These are phyloP conservation scores for Sylvia atricapilla DNA, from an alignment of 2,113 vertebrate genomes.

Conservation along the genomic window DNA sequence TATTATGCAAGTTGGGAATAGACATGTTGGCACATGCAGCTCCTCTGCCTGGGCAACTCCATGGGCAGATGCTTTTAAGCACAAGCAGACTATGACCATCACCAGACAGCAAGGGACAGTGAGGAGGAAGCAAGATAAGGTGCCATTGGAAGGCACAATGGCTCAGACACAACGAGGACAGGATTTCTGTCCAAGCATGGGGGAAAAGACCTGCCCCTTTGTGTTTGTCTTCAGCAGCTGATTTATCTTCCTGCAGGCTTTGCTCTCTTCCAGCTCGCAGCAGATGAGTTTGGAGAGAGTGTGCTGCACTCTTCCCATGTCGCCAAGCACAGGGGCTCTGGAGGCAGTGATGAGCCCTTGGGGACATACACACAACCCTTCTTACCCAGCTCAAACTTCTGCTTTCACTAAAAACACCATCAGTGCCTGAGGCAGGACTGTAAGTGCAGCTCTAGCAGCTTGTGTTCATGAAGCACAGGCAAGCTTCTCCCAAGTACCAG, in stretches of 20 bases:
- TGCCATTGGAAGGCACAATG: neutral
- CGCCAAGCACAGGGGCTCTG: neutral
- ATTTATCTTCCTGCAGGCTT: constrained; percentile 14
- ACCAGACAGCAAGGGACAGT: neutral
- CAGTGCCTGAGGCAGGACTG: neutral
- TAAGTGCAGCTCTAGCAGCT: neutral
- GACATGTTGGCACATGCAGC: neutral
- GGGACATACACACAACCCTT: neutral
- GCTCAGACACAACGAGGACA: neutral
- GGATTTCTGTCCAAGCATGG: neutral
- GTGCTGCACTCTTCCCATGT: neutral
- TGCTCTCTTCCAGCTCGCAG: neutral
- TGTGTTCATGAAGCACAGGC: neutral
- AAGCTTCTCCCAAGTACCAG: neutral
- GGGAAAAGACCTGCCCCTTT: constrained; percentile 15
- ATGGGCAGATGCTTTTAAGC: neutral
- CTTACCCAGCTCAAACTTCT: neutral
- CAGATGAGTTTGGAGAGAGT: neutral
- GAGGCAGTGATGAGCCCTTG: neutral
- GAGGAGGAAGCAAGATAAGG: constrained; percentile 26
- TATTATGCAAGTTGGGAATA: neutral
- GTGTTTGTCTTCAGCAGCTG: constrained; percentile 5
- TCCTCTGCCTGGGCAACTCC: neutral
- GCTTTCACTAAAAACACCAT: neutral
- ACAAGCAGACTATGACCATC: neutral